Evolutionary conservation across 2,888 invertebrate species (phyloP).

Genomic region (Hirtodrosophila cameraria): DNA sequence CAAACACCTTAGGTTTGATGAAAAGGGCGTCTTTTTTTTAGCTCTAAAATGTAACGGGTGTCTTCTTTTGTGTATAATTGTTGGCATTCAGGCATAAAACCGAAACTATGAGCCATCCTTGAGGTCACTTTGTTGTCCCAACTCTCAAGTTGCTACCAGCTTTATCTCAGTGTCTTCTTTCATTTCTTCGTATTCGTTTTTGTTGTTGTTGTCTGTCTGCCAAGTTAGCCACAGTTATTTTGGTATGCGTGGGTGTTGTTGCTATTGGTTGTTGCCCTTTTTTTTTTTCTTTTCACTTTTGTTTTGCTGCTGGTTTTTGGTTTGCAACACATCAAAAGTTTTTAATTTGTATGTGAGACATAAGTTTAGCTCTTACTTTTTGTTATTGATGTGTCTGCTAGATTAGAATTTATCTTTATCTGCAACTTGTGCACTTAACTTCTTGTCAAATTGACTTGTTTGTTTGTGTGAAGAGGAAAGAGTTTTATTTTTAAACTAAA

Average conservation of each 20-base stretch:
- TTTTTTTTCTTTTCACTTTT: not conserved
- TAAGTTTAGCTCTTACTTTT: constrained; percentile 34
- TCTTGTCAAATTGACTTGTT: constrained; percentile 18
- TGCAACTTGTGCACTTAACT: constrained; percentile 22
- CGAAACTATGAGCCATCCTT: constrained; percentile 57
- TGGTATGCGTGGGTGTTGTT: too few relatives aligned
- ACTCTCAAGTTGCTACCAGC: constrained; percentile 56
- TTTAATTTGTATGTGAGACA: constrained; percentile 38
- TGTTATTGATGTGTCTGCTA: constrained; percentile 51
- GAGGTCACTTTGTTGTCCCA: constrained; percentile 62
- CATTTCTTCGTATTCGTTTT: not conserved
- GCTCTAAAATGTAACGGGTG: constrained; percentile 15
- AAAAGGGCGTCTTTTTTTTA: not conserved
- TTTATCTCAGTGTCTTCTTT: constrained; percentile 24
- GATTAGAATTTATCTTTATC: constrained; percentile 10
- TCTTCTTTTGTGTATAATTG: constrained; percentile 53
- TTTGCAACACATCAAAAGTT: constrained; percentile 44
- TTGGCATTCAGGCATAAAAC: constrained; percentile 66
- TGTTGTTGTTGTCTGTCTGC: constrained; percentile 53
- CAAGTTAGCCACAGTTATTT: constrained; percentile 61
- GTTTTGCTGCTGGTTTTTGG: constrained; percentile 16
- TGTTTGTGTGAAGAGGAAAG: not conserved
- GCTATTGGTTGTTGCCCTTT: constrained; percentile 23
- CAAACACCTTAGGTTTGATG: constrained; percentile 54
- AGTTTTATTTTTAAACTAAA: not conserved